Percentiles rank a stretch among this genome's conserved stretches.
These are phyloP conservation scores for Chaetodon trifascialis DNA, from an alignment of 2,113 vertebrate species.

Conservation along the genomic window DNA sequence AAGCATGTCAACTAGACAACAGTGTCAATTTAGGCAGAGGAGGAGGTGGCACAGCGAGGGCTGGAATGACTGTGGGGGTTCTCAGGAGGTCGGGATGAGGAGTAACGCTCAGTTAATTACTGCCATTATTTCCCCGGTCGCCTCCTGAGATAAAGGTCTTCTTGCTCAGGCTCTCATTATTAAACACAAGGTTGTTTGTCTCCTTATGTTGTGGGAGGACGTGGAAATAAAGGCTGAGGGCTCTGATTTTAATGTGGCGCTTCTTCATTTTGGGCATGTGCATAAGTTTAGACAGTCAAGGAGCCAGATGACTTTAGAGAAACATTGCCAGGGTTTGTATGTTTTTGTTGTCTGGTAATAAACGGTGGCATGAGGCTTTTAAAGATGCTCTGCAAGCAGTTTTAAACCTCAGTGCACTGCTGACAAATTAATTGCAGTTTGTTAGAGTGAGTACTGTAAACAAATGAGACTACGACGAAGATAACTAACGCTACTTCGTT, in stretches of 20 bases:
- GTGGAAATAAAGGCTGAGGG: constrained; percentile 38
- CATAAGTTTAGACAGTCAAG: constrained; percentile 20
- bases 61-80: constrained; percentile 36
- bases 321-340: not conserved
- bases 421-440: not conserved
- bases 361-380: not conserved
- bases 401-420: not conserved
- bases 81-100: constrained; percentile 48
- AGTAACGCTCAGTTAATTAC: constrained; percentile 69
- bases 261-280: constrained; percentile 29
- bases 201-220: constrained; percentile 49
- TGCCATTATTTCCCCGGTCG: constrained; percentile 64
- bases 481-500: not conserved
- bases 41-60: constrained; percentile 12
- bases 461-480: constrained; percentile 9
- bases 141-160: constrained; percentile 53
- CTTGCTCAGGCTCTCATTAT: constrained; percentile 47
- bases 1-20: constrained; percentile 37
- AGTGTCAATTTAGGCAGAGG: constrained; percentile 43
- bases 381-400: not conserved
- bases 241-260: constrained; percentile 21
- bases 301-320: not conserved
- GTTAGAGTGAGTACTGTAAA: not conserved
- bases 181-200: constrained; percentile 62
- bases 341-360: constrained; percentile 21